Percentiles rank a stretch among this genome's conserved stretches.
These are phyloP conservation scores for Holcopasites calliopsidis DNA, from an alignment of 1,140 invertebrate species.

Conservation along the genomic window DNA sequence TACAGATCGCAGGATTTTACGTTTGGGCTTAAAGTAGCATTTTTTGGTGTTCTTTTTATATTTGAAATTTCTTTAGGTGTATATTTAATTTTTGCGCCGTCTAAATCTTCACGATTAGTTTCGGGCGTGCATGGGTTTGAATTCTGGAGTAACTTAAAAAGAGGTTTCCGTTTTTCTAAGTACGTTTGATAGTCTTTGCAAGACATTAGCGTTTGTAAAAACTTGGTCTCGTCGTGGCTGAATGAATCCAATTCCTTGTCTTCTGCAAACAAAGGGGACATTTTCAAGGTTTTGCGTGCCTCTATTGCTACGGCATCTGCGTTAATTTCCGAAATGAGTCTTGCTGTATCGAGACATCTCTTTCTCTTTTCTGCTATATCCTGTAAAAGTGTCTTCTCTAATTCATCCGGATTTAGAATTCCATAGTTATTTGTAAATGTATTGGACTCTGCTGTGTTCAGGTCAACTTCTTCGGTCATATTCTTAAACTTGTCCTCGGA, in stretches of 20 bases:
- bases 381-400: constrained; percentile 57
- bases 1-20: background rate
- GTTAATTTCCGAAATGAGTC: constrained; percentile 63
- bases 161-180: constrained; percentile 47
- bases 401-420: constrained; percentile 35
- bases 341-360: constrained; percentile 66
- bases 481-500: constrained; percentile 4
- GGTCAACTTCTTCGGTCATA: background rate
- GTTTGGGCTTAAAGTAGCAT: constrained; percentile 1
- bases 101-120: background rate
- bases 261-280: constrained; percentile 20
- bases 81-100: background rate
- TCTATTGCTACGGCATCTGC: constrained; percentile 19
- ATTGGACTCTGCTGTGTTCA: background rate
- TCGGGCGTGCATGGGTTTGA: background rate
- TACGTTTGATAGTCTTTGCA: constrained; percentile 61
- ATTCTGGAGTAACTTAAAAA: constrained; percentile 45
- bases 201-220: constrained; percentile 59
- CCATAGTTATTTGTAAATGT: background rate
- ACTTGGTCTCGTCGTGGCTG: constrained; percentile 43
- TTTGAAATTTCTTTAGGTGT: background rate
- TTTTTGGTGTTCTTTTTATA: background rate
- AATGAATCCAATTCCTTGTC: constrained; percentile 18
- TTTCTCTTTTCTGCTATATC: constrained; percentile 65
- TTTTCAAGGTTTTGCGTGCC: constrained; percentile 20